Base-by-base conservation (phyloP, 2,888 invertebrate genomes). In the Nasonovia ribisnigri region DNA sequence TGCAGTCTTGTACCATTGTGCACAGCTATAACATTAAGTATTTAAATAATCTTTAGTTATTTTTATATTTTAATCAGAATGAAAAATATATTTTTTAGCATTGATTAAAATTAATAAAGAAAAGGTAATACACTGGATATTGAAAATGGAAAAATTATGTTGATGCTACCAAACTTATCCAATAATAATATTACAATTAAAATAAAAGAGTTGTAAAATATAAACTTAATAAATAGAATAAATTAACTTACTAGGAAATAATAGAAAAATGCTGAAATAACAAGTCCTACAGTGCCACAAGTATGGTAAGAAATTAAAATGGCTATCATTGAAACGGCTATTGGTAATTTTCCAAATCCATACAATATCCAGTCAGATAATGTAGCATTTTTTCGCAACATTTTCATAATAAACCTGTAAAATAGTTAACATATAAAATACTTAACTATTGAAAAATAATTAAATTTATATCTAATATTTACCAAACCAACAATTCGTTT, bases 281-380 rank as follows among this genome's bases (percentile, higher is more conserved):
- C 96, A 91, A 98, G 96, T 0, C 97, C 97, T 13, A 98, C 96
- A 3, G 97, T 97, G 10, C 98, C 98, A 95, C 98, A 98, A 0
- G 98, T 97, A 29, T 97, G 96, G 29, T 97, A 96, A 42, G 97
- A 97, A 11, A 97, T 96, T 77, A 97, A 96, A 46, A 98, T 95
- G 1, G 98, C 96, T 5, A 97, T 95, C 0, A 96, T 96, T 26
- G 97, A 97, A 88, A 97, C 97, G 1, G 97, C 96, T 94, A 97
- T 96, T 0, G 98, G 98, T 67, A 98, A 96, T 95, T 97, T 96
- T 94, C 97, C 97, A 90, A 98, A 96, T 42, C 97, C 97, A 16
- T 96, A 96, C 67, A 98, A 96, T 77, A 97, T 95, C 96, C 97
- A 97, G 95, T 97, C 97, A 0, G 97, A 97, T 95, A 54, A 96